phyloP scores from a whole-genome alignment of 2,113 vertebrate genomes.

The Edolisoma coerulescens region DNA sequence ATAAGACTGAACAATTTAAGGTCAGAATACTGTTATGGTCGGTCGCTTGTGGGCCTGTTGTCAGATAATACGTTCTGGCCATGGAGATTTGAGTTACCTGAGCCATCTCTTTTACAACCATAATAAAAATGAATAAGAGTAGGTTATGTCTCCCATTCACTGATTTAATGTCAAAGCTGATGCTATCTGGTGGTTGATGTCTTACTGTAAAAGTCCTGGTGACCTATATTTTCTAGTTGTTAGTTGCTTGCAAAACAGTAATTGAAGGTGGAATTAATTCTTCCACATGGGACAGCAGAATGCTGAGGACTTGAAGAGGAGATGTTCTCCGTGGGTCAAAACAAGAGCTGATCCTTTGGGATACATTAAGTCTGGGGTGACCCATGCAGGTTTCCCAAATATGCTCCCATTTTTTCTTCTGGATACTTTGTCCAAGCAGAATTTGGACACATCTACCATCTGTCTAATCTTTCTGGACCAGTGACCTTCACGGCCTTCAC shows the following conservation, averaged over 20 bases:
- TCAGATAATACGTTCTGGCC: neutral
- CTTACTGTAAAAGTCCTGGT: neutral
- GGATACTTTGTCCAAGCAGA: neutral
- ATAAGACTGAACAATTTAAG: neutral
- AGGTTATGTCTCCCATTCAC: neutral
- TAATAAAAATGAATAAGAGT: neutral
- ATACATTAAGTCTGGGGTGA: neutral
- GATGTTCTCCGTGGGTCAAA: neutral
- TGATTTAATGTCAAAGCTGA: neutral
- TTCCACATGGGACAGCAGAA: neutral
- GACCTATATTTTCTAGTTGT: neutral
- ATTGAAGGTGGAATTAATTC: neutral
- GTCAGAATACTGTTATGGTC: neutral
- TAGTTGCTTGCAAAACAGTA: neutral
- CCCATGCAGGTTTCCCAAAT: neutral
- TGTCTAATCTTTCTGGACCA: neutral
- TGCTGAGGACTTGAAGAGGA: neutral
- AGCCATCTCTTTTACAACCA: neutral
- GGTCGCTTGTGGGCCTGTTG: fast-evolving
- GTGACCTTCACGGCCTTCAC: neutral
- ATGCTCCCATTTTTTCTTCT: neutral
- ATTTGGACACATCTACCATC: neutral
- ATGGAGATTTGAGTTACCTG: neutral
- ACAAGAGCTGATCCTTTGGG: neutral
- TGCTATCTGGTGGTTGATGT: neutral